Conservation (phyloP, 2,797 vertebrate genomes). For the Sebastes matsubarae region DNA sequence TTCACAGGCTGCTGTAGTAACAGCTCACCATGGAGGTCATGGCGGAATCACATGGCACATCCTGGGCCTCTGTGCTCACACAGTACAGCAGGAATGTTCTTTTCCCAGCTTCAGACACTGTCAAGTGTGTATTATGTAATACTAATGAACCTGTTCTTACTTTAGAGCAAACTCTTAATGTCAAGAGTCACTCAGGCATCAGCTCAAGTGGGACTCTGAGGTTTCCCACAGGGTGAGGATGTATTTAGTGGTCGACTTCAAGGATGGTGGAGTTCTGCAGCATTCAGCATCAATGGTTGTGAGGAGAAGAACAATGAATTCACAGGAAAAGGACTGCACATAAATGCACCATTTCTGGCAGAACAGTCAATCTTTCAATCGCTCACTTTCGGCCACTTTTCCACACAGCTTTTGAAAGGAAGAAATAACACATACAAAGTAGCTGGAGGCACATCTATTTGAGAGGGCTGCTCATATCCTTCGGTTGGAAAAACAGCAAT, state of each 20-base stretch:
- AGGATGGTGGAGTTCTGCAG: not conserved
- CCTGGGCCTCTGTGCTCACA: not conserved
- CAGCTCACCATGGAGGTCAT: not conserved
- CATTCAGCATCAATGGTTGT: not conserved
- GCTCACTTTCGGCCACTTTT: not conserved
- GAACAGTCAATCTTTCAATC: not conserved
- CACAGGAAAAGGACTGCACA: not conserved
- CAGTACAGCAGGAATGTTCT: not conserved
- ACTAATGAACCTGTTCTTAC: conserved; percentile 21
- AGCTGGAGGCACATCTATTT: not conserved
- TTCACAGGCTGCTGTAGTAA: not conserved
- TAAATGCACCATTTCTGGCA: not conserved
- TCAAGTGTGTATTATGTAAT: conserved; percentile 22
- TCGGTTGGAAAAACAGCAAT: not conserved
- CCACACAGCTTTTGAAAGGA: not conserved
- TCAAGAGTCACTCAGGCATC: conserved; percentile 34
- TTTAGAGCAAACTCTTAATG: conserved; percentile 9
- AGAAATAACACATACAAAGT: not conserved
- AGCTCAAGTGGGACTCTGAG: conserved; percentile 9
- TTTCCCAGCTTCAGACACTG: conserved; percentile 27
- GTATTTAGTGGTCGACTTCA: not conserved
- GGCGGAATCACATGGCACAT: not conserved
- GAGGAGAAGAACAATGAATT: not conserved
- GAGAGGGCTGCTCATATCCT: not conserved
- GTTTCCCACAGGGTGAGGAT: conserved; percentile 38